Evolutionary conservation across 1,140 invertebrate genomes (phyloP).

Genomic region (Metopolophium dirhodum): DNA sequence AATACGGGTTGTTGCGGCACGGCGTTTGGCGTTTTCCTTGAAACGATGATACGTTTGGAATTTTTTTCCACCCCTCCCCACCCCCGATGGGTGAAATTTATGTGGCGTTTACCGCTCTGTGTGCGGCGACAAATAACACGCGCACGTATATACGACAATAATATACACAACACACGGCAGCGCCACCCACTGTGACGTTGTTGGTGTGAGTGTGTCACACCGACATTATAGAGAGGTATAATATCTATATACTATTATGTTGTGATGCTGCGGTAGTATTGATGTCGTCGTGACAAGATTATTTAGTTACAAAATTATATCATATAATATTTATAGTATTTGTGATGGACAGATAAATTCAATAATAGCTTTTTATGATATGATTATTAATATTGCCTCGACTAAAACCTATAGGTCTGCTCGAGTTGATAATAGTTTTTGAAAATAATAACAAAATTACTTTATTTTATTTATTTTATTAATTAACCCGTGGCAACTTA

Average conservation of each 20-base stretch:
- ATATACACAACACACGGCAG: not conserved
- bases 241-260: not conserved
- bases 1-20: not conserved
- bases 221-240: not conserved
- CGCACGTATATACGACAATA: not conserved
- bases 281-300: not conserved
- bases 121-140: constrained; percentile 33
- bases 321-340: not conserved
- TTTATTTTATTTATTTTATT: not conserved
- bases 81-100: not conserved
- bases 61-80: not conserved
- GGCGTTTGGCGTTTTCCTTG: not conserved
- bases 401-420: not conserved
- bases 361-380: not conserved
- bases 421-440: not conserved
- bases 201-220: not conserved
- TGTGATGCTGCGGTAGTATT: not conserved
- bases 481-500: too few species aligned
- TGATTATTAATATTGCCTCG: not conserved
- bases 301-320: not conserved
- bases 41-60: constrained; percentile 15
- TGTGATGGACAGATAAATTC: not conserved
- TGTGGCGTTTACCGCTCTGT: constrained; percentile 10
- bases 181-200: constrained; percentile 23
- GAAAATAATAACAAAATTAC: not conserved